Evolutionary conservation across 2,888 invertebrate species (phyloP).

Genomic region (Lamellibrachia satsuma): DNA sequence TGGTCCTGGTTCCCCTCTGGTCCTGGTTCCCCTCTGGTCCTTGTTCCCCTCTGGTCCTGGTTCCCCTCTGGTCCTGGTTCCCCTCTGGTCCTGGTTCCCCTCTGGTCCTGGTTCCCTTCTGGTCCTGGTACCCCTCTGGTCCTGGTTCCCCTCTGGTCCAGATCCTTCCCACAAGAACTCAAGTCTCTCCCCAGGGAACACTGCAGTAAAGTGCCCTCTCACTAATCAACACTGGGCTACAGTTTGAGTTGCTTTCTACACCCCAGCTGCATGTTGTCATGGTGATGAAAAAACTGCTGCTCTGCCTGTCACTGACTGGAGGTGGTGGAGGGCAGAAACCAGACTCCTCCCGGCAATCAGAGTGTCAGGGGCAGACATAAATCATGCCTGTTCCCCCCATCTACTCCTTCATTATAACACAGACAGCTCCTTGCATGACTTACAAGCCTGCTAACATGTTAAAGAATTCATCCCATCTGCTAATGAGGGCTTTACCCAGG

Average conservation of each 20-base stretch:
- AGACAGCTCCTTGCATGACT: background rate
- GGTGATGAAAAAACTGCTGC: background rate
- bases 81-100: background rate
- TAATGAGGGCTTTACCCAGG: background rate
- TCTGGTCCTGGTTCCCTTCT: background rate
- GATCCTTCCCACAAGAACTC: background rate
- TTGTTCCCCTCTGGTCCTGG: background rate
- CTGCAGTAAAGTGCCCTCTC: background rate
- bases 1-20: background rate
- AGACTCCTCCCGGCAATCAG: background rate
- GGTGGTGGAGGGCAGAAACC: background rate
- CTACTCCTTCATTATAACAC: background rate
- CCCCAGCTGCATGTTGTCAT: constrained; percentile 17
- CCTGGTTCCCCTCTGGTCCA: background rate
- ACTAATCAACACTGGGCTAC: background rate
- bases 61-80: background rate
- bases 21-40: background rate
- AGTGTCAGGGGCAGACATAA: constrained; percentile 1
- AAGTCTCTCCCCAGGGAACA: background rate
- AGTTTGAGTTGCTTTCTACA: background rate
- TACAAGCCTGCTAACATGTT: background rate
- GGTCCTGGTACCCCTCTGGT: background rate
- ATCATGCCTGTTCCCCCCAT: background rate
- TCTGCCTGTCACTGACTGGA: constrained; percentile 1
- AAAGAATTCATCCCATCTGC: background rate